These are phyloP conservation scores for Trichoplusia ni DNA, from an alignment of 1,140 invertebrate species.

Conservation along the genomic window DNA sequence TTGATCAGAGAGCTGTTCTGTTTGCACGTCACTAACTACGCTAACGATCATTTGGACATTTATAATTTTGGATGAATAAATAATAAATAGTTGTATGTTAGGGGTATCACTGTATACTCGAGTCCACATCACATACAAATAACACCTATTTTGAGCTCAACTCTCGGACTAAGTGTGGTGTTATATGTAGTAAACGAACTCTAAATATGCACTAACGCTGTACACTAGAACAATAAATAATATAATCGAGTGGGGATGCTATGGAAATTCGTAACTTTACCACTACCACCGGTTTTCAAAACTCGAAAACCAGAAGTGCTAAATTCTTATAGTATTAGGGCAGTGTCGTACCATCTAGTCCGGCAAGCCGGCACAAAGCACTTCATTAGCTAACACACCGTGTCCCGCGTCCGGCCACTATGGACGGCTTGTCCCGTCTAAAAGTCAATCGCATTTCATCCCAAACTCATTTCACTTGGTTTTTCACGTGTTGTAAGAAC, in stretches of 20 bases:
- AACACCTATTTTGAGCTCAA: no score
- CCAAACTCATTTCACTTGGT: slow-evolving; percentile 89
- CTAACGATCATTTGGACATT: neutral
- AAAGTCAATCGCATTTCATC: slow-evolving; percentile 33
- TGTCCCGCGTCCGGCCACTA: slow-evolving; percentile 65
- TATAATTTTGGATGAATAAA: slow-evolving; percentile 18
- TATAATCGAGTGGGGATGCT: no score
- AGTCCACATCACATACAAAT: no score
- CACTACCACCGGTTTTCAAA: slow-evolving; percentile 28
- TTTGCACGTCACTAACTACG: neutral
- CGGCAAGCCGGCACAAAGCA: slow-evolving; percentile 62
- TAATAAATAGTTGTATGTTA: neutral
- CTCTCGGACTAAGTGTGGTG: no score
- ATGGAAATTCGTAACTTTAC: slow-evolving; percentile 1
- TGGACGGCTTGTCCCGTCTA: slow-evolving; percentile 2
- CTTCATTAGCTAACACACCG: slow-evolving; percentile 83
- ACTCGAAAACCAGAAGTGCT: slow-evolving; percentile 31
- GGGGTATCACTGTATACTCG: no score
- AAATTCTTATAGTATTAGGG: slow-evolving; percentile 33
- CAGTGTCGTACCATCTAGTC: slow-evolving; percentile 32
- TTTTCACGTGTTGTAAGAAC: slow-evolving; percentile 98
- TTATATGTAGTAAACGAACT: no score
- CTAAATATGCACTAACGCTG: no score
- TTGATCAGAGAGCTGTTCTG: slow-evolving; percentile 7
- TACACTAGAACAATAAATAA: no score